Conservation (phyloP, 92 coral and sea anemone species). For the Porites evermanni region DNA sequence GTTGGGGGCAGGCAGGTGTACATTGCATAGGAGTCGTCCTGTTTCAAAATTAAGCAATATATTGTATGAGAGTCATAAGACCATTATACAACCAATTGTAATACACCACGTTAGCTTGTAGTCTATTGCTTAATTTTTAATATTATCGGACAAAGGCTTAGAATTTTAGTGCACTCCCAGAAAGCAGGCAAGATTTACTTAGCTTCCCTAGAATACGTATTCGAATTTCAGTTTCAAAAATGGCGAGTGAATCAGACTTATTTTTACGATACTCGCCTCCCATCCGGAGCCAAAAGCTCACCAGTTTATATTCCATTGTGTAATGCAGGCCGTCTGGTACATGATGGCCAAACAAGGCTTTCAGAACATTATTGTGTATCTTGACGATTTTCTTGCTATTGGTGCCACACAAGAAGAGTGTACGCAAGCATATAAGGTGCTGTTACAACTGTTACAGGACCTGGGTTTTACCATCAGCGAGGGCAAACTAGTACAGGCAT, state of each 20-base stretch:
- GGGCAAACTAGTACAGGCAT: neutral
- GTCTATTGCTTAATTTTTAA: no score
- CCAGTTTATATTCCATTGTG: slow-evolving; percentile 36
- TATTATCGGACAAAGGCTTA: no score
- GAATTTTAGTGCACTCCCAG: neutral
- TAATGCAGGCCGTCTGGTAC: slow-evolving; percentile 38
- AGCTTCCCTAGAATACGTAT: no score
- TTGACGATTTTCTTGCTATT: slow-evolving; percentile 42
- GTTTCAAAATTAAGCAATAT: slow-evolving; percentile 5
- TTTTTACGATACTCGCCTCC: slow-evolving; percentile 41
- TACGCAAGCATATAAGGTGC: neutral
- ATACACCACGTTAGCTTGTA: no score
- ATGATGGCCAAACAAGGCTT: slow-evolving; percentile 38
- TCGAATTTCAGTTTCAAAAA: slow-evolving; percentile 39
- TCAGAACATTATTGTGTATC: slow-evolving; percentile 9
- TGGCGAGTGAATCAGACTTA: slow-evolving; percentile 8
- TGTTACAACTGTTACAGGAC: neutral
- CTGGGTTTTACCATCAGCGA: neutral
- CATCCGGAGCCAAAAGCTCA: slow-evolving; percentile 43
- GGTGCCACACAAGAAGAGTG: slow-evolving; percentile 6
- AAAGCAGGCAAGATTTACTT: neutral
- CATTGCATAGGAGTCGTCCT: no score
- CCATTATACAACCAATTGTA: no score
- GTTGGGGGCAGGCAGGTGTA: no score
- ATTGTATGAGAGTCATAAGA: no score